Evolutionary conservation across 2,888 invertebrate genomes (phyloP), one percentile per base, ranked within the genome.

Genomic region (Schizotus pectinicornis): DNA sequence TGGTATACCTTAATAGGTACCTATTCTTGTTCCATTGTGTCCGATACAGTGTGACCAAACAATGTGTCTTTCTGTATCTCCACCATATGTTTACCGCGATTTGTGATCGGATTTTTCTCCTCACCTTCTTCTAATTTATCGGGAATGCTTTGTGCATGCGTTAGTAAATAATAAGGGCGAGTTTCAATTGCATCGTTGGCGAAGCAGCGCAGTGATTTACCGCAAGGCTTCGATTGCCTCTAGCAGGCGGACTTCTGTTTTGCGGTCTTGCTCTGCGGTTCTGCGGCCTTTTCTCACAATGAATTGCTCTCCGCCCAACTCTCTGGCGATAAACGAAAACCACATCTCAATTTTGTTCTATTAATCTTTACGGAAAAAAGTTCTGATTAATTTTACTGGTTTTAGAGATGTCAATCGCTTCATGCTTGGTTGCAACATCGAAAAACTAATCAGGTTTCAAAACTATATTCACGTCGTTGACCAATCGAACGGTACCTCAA

Each of bases 1-100:
- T 68, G 53, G 61, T 57, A 64, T 64, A 48, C 70, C 69, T 70
- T 69, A 70, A 68, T 68, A 68, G 70, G 68, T 65, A 62, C 62
- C 68, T 62, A 69, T 70, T 70, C 69, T 69, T 68, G 69, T 70
- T 63, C 70, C 69, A 69, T 70, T 70, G 70, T 69, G 65, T 67
- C 65, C 67, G 63, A 61, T 67, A 69, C 67, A 69, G 69, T 69
- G 70, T 69, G 68, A 69, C 70, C 66, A 66, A 68, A 69, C 68
- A 68, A 68, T 70, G 68, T 70, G 67, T 67, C 70, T 67, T 64
- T 59, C 57, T 54, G 53, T 42, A 59, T 54, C 32, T 37, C 31
- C 47, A 37, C 61, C 62, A 60, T 60, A 62, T 56, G 56, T 59
- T 62, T 54, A 52, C 55, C 11, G 33, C 43, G 43, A 43, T 32